Conservation (phyloP, 1,140 invertebrate genomes). For the Drosophila pachea region DNA sequence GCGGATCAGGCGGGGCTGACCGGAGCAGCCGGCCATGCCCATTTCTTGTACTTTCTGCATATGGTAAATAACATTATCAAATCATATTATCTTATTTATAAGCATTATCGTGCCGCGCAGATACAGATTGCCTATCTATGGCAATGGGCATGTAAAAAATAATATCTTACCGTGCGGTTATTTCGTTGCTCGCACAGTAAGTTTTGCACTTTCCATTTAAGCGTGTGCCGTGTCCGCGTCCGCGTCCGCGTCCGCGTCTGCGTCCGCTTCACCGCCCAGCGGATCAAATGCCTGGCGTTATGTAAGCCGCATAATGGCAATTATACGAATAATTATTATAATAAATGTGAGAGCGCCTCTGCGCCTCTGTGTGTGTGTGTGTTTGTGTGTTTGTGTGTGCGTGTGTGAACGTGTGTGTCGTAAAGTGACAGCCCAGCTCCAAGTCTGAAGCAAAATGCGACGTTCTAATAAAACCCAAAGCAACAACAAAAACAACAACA, state of each 20-base stretch:
- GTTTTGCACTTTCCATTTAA: conserved; percentile 76
- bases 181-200: conserved; percentile 74
- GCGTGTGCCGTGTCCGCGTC: conserved; percentile 44
- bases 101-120: conserved; percentile 77
- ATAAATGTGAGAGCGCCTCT: too few species aligned
- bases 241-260: conserved; percentile 4
- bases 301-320: conserved; percentile 30
- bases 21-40: conserved; percentile 6
- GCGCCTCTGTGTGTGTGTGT: background rate
- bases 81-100: conserved; percentile 79
- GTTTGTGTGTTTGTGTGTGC: conserved; percentile 2
- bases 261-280: background rate
- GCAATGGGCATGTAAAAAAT: conserved; percentile 73
- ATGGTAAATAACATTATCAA: conserved; percentile 79
- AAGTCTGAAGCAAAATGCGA: conserved; percentile 32
- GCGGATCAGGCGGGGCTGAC: too few species aligned
- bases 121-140: conserved; percentile 77
- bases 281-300: conserved; percentile 5
- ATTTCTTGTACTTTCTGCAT: conserved; percentile 71
- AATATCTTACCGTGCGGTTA: conserved; percentile 72
- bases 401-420: conserved; percentile 16
- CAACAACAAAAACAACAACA: background rate
- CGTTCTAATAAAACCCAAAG: conserved; percentile 48
- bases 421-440: conserved; percentile 47
- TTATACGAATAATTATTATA: conserved; percentile 27